These are phyloP conservation scores for Peromyscus californicus DNA, from an alignment of 2,113 vertebrate species.

Conservation along the genomic window DNA sequence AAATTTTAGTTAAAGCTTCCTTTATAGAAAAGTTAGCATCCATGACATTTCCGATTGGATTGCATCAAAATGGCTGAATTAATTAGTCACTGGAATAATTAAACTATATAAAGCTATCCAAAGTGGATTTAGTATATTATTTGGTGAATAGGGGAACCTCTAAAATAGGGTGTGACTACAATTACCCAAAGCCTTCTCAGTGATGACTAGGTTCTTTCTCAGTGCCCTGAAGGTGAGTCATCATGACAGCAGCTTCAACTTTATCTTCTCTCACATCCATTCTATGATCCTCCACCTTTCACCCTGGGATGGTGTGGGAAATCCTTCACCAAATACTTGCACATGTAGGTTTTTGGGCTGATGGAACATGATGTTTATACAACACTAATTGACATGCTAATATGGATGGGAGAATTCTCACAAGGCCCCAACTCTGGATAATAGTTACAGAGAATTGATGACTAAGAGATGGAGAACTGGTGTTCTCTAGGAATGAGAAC, in stretches of 20 bases:
- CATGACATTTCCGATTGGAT: slow-evolving; percentile 67
- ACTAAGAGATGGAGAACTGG: background rate
- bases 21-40: slow-evolving; percentile 61
- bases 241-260: fast-evolving
- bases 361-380: background rate
- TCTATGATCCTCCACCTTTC: background rate
- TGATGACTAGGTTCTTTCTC: background rate
- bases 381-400: background rate
- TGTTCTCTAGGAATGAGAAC: background rate
- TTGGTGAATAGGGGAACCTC: slow-evolving; percentile 57
- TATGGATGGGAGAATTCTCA: background rate
- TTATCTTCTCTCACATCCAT: background rate
- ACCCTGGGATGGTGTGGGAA: too few species aligned
- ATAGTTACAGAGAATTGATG: background rate
- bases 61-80: slow-evolving; percentile 32
- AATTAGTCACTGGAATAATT: slow-evolving; percentile 68
- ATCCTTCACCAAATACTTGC: background rate
- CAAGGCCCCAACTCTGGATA: background rate
- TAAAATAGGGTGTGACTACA: background rate
- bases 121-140: slow-evolving; percentile 42
- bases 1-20: slow-evolving; percentile 60
- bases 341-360: background rate
- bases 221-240: too few species aligned
- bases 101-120: slow-evolving; percentile 55
- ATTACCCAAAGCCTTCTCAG: background rate